These are phyloP conservation scores for Strix uralensis DNA, from an alignment of 2,113 vertebrate genomes.

Conservation along the genomic window DNA sequence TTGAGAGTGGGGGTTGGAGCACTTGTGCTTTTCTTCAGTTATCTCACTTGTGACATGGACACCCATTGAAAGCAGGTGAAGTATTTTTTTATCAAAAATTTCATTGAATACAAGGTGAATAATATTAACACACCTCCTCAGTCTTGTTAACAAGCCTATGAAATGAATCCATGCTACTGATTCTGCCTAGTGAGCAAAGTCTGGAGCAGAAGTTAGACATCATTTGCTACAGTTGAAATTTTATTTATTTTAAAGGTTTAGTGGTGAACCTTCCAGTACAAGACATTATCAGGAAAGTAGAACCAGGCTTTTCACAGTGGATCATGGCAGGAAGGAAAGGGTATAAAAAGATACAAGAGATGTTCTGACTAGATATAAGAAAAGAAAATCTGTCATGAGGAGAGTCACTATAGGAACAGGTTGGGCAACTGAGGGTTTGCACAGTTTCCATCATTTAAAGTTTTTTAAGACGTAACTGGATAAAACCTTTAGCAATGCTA, in stretches of 20 bases:
- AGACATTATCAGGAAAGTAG: neutral
- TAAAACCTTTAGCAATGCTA: neutral
- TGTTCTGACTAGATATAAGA: neutral
- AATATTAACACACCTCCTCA: neutral
- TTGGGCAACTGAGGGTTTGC: neutral
- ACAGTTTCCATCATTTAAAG: neutral
- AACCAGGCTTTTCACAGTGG: neutral
- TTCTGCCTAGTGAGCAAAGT: neutral
- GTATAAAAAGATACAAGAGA: neutral
- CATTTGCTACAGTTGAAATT: neutral
- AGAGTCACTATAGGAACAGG: neutral
- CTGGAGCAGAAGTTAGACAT: neutral
- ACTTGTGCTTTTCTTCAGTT: neutral
- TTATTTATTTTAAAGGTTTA: neutral
- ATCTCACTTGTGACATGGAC: neutral
- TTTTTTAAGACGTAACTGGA: neutral
- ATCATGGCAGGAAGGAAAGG: neutral
- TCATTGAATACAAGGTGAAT: neutral
- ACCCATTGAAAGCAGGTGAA: neutral
- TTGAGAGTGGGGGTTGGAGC: neutral
- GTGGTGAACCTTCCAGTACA: neutral
- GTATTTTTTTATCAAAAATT: neutral
- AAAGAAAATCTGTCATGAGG: neutral
- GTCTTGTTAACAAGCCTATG: neutral
- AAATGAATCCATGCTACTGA: neutral